Percentiles rank a stretch among this genome's conserved stretches.
Conservation (phyloP, 2,888 invertebrate species). For the Aspidapion aeneum region DNA sequence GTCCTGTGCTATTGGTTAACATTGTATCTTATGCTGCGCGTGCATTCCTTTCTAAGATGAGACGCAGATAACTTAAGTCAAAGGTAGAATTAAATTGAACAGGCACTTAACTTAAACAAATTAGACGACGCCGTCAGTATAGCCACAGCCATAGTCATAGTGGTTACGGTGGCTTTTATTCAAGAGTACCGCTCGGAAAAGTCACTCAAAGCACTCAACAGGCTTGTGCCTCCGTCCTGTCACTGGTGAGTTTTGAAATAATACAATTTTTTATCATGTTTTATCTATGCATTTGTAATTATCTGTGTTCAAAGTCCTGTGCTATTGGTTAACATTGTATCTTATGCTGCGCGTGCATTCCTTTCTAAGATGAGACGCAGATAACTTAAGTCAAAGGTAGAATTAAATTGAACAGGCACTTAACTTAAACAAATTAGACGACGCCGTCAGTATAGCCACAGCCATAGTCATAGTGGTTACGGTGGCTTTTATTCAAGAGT, state of each 20-base stretch:
- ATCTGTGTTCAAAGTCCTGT: too few species aligned
- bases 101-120: slow-evolving; percentile 97
- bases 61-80: too few species aligned
- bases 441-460: slow-evolving; percentile 98
- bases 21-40: too few species aligned
- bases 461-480: slow-evolving; percentile 96
- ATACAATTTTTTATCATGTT: neutral
- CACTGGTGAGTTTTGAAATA: slow-evolving; percentile 64
- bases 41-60: too few species aligned
- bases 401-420: too few species aligned
- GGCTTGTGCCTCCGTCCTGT: slow-evolving; percentile 94
- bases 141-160: slow-evolving; percentile 91
- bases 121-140: slow-evolving; percentile 99
- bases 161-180: slow-evolving; percentile 98
- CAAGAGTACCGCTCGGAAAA: slow-evolving; percentile 99
- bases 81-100: too few species aligned
- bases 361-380: too few species aligned
- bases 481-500: slow-evolving; percentile 98
- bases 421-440: slow-evolving; percentile 97
- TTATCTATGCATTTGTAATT: neutral
- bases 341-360: too few species aligned
- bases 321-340: too few species aligned
- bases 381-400: too few species aligned
- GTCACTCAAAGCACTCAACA: slow-evolving; percentile 93
- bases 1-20: too few species aligned